Percentiles rank a stretch among this genome's conserved stretches.
phyloP scores from a whole-genome alignment of 2,888 invertebrate genomes.

The Axea sp. region DNA sequence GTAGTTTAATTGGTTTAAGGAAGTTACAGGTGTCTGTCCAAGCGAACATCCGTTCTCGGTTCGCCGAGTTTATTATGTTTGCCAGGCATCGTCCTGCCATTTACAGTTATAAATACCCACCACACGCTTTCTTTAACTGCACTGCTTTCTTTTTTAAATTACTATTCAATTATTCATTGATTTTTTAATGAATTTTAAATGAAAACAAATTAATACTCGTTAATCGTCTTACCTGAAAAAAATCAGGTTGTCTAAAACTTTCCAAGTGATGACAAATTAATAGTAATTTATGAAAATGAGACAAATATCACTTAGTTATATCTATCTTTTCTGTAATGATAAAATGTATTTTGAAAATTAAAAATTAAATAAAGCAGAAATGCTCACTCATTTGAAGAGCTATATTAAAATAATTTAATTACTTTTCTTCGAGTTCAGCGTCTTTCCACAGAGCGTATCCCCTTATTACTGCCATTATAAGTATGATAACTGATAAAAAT shows the following conservation, averaged over 20 bases:
- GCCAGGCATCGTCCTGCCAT: slow-evolving; percentile 12
- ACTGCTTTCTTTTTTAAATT: slow-evolving; percentile 3
- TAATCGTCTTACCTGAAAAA: slow-evolving; percentile 34
- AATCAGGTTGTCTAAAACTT: slow-evolving; percentile 17
- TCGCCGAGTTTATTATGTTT: slow-evolving; percentile 45
- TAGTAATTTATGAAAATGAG: slow-evolving; percentile 15
- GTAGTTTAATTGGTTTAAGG: slow-evolving; percentile 36
- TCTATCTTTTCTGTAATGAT: slow-evolving; percentile 52
- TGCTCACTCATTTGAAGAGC: too few species aligned
- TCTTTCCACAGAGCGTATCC: slow-evolving; percentile 58
- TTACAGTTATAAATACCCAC: slow-evolving; percentile 26
- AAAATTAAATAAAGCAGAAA: slow-evolving; percentile 5
- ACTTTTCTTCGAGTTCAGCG: slow-evolving; percentile 59
- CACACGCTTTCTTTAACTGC: slow-evolving; percentile 17
- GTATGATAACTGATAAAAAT: slow-evolving; percentile 53
- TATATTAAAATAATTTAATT: slow-evolving; percentile 13
- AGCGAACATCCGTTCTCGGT: slow-evolving; percentile 60
- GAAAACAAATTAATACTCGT: slow-evolving; percentile 4
- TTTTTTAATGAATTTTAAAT: neutral
- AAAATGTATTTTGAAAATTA: slow-evolving; percentile 24
- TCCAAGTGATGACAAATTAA: slow-evolving; percentile 24
- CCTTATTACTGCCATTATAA: slow-evolving; percentile 55
- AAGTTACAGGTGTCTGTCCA: slow-evolving; percentile 59
- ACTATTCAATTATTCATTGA: slow-evolving; percentile 31
- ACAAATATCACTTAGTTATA: slow-evolving; percentile 32